Conservation (phyloP, 1,140 invertebrate genomes). For the Tribolium castaneum region DNA sequence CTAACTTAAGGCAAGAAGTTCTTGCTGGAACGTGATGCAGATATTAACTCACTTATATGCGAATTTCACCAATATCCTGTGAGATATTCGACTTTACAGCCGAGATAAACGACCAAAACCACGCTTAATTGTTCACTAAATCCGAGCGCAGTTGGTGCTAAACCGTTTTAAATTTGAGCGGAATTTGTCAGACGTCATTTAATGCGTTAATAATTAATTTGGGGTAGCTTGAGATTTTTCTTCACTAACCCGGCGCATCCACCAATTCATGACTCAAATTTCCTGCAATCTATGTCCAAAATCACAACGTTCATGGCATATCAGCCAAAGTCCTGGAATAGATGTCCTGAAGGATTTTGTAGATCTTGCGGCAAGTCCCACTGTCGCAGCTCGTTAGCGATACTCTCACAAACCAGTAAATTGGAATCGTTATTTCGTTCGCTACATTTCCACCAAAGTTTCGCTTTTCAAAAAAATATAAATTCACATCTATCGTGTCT, state of each 20-base stretch:
- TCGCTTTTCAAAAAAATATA: not conserved
- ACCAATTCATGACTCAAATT: no score
- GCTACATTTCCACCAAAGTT: constrained; percentile 32
- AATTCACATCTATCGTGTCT: not conserved
- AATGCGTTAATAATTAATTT: not conserved
- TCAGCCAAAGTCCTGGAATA: not conserved
- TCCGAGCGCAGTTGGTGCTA: constrained; percentile 3
- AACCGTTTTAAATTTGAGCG: not conserved
- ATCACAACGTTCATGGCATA: not conserved
- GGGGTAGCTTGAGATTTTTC: no score
- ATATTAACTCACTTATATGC: constrained; percentile 45
- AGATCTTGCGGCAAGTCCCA: constrained; percentile 44
- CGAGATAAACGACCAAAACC: constrained; percentile 22
- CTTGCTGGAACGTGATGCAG: constrained; percentile 46
- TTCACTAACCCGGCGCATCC: no score
- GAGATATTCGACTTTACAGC: constrained; percentile 19
- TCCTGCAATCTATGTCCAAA: not conserved
- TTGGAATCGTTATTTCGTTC: constrained; percentile 49
- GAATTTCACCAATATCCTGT: constrained; percentile 36
- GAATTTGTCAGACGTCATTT: not conserved
- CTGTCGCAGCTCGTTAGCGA: constrained; percentile 51
- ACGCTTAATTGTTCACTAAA: constrained; percentile 22
- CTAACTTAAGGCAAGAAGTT: constrained; percentile 43
- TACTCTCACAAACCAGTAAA: constrained; percentile 47
- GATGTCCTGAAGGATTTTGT: constrained; percentile 38